phyloP scores from a whole-genome alignment of 2,113 vertebrate genomes.

The Stegastes partitus region DNA sequence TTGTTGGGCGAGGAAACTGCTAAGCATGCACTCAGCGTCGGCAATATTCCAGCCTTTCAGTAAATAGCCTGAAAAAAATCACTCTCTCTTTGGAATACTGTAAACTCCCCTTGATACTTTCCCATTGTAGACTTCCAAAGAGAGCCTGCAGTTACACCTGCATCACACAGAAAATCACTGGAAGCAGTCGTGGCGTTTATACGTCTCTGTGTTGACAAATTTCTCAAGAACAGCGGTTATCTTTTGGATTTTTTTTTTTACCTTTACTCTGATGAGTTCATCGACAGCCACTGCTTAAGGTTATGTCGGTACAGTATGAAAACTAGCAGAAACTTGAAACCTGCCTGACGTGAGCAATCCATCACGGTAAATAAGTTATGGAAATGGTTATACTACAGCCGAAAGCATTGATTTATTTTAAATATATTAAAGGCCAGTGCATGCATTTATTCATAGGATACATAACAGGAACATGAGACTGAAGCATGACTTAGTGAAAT shows the following conservation, averaged over 20 bases:
- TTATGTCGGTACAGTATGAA: not conserved
- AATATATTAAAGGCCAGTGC: not conserved
- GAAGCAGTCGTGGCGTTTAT: not conserved
- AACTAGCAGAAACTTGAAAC: not conserved
- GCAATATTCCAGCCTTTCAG: not conserved
- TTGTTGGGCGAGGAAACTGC: constrained; percentile 11
- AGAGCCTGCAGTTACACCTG: not conserved
- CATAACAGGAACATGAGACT: not conserved
- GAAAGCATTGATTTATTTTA: not conserved
- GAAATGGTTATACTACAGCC: not conserved
- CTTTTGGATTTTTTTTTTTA: not conserved
- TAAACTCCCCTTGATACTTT: not conserved
- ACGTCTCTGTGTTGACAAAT: not conserved
- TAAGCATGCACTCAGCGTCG: not conserved
- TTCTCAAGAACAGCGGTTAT: not conserved
- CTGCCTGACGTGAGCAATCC: not conserved
- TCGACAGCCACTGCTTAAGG: not conserved
- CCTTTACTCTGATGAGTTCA: not conserved
- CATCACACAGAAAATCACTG: not conserved
- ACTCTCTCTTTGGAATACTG: not conserved
- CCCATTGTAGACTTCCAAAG: not conserved
- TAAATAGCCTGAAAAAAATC: constrained; percentile 3
- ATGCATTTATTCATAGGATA: not conserved
- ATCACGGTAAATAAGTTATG: not conserved
- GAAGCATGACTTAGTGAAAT: not conserved